Base-by-base conservation (phyloP, 2,797 vertebrate species). In the Anabas testudineus region DNA sequence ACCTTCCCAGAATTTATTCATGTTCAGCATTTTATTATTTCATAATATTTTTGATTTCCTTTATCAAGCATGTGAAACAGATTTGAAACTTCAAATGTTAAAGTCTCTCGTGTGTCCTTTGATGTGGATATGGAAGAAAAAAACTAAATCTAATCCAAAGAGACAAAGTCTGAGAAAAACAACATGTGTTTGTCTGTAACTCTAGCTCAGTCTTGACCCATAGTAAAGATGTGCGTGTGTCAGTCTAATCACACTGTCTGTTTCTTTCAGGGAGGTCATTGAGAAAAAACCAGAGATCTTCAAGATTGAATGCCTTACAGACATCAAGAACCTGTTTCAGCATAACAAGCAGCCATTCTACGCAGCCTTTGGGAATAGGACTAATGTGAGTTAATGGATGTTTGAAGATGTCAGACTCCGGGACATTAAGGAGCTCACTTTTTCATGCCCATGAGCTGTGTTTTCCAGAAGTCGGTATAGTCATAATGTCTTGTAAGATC, bases 241-340 rank as follows among this genome's bases (percentile, higher is more conserved):
- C 3, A 3, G 55, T 63, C 56, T 84, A 81, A 85, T 84, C 42
- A 54, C 52, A 51, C 28, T 41, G 45, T 62, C 57, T 75, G 43
- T 76, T 75, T 80, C 26, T 76, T 87, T 70, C 87, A 99, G 98
- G 94, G 98, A 99, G 92, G 98, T 99, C 62, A 99, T 99, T 73
- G 97, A 99, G 92, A 99, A 99, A 94, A 99, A 99, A 91, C 98
- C 98, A 2, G 98, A 99, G 87, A 96, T 98, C 83, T 99, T 99
- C 92, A 99, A 99, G 95, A 98, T 99, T 4, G 96, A 98, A 89
- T 99, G 98, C 93, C 95, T 99, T 84, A 98, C 96, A 71, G 98
- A 99, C 88, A 99, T 99, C 91, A 98, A 96, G 94, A 99, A 98
- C 86, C 92, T 99, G 85, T 99, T 99, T 92, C 95, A 93, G 80